Evolutionary conservation across 2,888 invertebrate species (phyloP), one percentile per base, ranked within the genome.

Genomic region (Pogonocherus hispidulus): DNA sequence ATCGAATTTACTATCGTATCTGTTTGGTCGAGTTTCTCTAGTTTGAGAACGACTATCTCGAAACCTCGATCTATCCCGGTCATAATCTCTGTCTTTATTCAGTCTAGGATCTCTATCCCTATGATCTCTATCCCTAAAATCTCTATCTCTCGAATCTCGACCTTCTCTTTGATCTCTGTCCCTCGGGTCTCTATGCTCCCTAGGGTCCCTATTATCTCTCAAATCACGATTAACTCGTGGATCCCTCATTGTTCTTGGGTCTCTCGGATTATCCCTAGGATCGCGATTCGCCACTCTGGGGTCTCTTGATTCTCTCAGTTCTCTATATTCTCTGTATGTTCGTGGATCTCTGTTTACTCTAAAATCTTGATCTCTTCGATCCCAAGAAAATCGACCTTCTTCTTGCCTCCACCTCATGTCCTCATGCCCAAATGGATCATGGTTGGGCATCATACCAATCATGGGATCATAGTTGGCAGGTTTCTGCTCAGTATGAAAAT

Each of bases 281-380:
- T 56, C 70, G 27, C 67, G 35, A 20, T 54, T 44, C 54, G 67
- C 69, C 11, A 32, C 32, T 18, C 52, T 52, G 1, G 52, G 52
- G 57, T 69, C 62, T 64, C 74, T 60, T 66, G 70, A 55, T 56
- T 78, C 78, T n/a, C 69, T 72, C 74, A 76, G 75, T 59, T 79
- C 78, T 35, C 74, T 70, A 51, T 75, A 75, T 44, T 80, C 78
- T 35, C 73, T 67, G 46, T 80, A 79, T n/a, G 70, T 79, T 67
- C 75, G 69, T 11, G 80, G 78, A 54, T 76, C 77, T 37, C 76
- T 63, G 37, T 63, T 67, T n/a, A 59, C 1, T 18, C 69, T 57
- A 6, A 60, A n/a, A 18, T 73, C 67, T 18, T 60, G 66, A 23
- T 70, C 69, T 14, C 70, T 56, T 8, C 70, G 56, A 16, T 74